Evolutionary conservation across 2,113 vertebrate species (phyloP), one percentile per base, ranked within the genome.

Genomic region (Prolemur simus): DNA sequence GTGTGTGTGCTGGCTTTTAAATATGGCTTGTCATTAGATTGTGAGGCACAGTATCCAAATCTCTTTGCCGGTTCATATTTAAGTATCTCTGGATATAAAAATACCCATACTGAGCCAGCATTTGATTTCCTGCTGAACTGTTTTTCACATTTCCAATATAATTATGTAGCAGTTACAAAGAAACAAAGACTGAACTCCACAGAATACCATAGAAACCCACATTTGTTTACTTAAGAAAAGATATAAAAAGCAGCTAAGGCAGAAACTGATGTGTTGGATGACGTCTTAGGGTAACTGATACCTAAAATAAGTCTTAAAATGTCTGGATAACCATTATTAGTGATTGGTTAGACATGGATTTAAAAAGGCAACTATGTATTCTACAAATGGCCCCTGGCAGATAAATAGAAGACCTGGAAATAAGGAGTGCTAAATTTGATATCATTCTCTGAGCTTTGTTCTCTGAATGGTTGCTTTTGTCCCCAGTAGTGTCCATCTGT

Each of bases 131-230:
- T 97, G 95, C 97, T 98, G 97, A 97, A 97, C 91, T 95, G 71
- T 96, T 98, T 98, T 98, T 96, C n/a, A 83, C 94, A 96, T 98
- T 98, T 97, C 84, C 97, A 98, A 96, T 97, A 98, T 93, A 98
- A 98, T 98, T 98, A 98, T 98, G 97, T 97, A 93, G 91, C 97
- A 97, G 96, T 98, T 98, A 96, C 95, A 90, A 95, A 97, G 98
- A 98, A 98, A 98, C 92, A 98, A 98, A 98, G 92, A 78, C 92
- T 96, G 96, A 92, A 91, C 96, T 98, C 96, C 89, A 54, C 84
- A 96, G 88, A 96, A 95, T 97, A 94, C 91, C 97, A 63, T 69
- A 97, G 96, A 96, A 96, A 97, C 92, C 63, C 68, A 87, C 93
- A 84, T 96, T 98, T 98, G 90, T 95, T 98, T 98, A 98, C 98